phyloP scores from a whole-genome alignment of 1,140 invertebrate species.

The Plutomurus gul region DNA sequence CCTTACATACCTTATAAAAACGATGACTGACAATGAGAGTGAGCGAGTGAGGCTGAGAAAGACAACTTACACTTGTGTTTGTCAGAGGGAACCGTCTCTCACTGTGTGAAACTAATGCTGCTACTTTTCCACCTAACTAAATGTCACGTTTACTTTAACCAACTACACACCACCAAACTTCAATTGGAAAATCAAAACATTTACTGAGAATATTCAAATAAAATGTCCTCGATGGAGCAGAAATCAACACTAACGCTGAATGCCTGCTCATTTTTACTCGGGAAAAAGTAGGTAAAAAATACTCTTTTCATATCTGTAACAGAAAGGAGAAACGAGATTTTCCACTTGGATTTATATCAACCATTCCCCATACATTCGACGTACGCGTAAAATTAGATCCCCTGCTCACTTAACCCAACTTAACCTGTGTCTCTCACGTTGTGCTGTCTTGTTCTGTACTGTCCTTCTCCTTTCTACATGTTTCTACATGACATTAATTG shows the following conservation, averaged over 20 bases:
- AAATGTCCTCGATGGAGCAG: not conserved
- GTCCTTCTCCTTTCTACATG: too few species aligned
- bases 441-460: too few species aligned
- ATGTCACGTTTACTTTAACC: too few species aligned
- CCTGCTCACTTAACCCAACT: not conserved
- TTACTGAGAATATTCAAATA: not conserved
- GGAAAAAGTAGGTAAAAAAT: not conserved
- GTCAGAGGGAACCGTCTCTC: too few species aligned
- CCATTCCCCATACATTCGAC: not conserved
- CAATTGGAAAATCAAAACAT: not conserved
- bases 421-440: not conserved
- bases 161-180: too few species aligned
- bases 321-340: not conserved
- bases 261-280: not conserved
- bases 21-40: too few species aligned
- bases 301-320: not conserved
- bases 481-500: too few species aligned
- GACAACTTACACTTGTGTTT: too few species aligned
- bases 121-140: too few species aligned
- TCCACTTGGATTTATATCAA: constrained; percentile 12
- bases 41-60: too few species aligned
- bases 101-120: too few species aligned
- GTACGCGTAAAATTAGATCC: not conserved
- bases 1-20: too few species aligned
- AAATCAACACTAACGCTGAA: not conserved